These are phyloP conservation scores for Zaprionus inermis DNA, from an alignment of 1,140 invertebrate species.

Conservation along the genomic window DNA sequence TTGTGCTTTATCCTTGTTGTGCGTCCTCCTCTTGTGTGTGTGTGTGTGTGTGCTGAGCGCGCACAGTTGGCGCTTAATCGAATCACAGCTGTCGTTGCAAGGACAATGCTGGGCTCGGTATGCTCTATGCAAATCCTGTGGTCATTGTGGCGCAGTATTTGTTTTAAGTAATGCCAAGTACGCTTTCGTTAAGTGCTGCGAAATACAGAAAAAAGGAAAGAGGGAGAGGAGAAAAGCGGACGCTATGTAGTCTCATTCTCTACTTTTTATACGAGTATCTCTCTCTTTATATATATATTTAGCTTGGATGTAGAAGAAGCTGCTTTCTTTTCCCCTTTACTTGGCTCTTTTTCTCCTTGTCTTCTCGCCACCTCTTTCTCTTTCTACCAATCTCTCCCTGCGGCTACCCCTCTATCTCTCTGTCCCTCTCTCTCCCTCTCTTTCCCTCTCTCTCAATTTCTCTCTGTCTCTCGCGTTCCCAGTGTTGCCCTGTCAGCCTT, in stretches of 20 bases:
- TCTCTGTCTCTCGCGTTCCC: too few species aligned
- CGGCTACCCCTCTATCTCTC: too few species aligned
- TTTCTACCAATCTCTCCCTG: too few species aligned
- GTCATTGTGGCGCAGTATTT: conserved; percentile 52
- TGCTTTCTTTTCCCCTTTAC: not conserved
- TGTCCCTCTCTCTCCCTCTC: not conserved
- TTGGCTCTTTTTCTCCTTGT: not conserved
- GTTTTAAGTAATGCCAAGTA: conserved; percentile 45
- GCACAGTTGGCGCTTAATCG: conserved; percentile 46
- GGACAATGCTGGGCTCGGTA: conserved; percentile 55
- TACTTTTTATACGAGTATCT: not conserved
- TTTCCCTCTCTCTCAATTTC: not conserved
- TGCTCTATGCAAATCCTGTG: conserved; percentile 67
- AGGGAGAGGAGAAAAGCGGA: not conserved
- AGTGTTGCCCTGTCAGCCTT: not conserved
- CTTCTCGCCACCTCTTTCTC: not conserved
- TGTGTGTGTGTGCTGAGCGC: not conserved
- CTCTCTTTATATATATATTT: not conserved
- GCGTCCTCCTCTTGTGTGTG: not conserved
- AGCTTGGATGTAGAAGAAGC: not conserved
- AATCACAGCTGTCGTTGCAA: conserved; percentile 57
- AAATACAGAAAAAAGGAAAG: not conserved
- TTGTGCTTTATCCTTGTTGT: conserved; percentile 20
- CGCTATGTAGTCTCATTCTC: not conserved
- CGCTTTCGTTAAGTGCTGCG: conserved; percentile 4